phyloP scores from a whole-genome alignment of 2,888 invertebrate genomes.

The Trypoxylon attenuatum region DNA sequence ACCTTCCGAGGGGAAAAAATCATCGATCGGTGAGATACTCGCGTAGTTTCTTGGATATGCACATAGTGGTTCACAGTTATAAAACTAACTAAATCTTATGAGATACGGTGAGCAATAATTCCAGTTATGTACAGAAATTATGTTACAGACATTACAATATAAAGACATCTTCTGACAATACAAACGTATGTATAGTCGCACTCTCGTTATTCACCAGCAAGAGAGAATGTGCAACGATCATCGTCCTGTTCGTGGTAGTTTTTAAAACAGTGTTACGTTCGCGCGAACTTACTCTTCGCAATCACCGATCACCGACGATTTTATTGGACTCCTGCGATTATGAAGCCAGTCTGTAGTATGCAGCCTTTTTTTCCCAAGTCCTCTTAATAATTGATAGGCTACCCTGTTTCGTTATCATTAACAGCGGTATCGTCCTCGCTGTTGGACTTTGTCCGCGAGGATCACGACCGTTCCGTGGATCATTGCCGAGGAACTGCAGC shows the following conservation, averaged over 20 bases:
- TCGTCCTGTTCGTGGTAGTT: slow-evolving; percentile 17
- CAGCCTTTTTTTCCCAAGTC: slow-evolving; percentile 49
- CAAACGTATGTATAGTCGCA: slow-evolving; percentile 45
- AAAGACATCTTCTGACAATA: slow-evolving; percentile 59
- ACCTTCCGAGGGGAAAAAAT: slow-evolving; percentile 18
- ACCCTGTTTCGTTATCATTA: slow-evolving; percentile 73
- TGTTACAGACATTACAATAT: slow-evolving; percentile 69
- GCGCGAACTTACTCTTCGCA: not conserved
- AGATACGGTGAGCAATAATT: slow-evolving; percentile 73
- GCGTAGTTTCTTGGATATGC: slow-evolving; percentile 49
- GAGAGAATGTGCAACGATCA: slow-evolving; percentile 31
- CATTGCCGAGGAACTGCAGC: slow-evolving; percentile 29
- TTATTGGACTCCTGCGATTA: slow-evolving; percentile 15
- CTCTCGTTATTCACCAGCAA: slow-evolving; percentile 9
- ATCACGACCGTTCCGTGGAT: slow-evolving; percentile 20
- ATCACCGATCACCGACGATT: slow-evolving; percentile 19
- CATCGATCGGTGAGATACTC: slow-evolving; percentile 19
- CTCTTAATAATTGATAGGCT: slow-evolving; percentile 72
- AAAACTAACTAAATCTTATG: slow-evolving; percentile 73
- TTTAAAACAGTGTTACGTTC: too few species aligned
- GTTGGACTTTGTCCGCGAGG: slow-evolving; percentile 9
- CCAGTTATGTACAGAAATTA: slow-evolving; percentile 73
- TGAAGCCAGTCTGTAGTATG: slow-evolving; percentile 32
- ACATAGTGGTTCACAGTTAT: slow-evolving; percentile 67
- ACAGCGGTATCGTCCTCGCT: slow-evolving; percentile 61